Base-by-base conservation (phyloP, 2,113 vertebrate genomes). In the Egretta garzetta region DNA sequence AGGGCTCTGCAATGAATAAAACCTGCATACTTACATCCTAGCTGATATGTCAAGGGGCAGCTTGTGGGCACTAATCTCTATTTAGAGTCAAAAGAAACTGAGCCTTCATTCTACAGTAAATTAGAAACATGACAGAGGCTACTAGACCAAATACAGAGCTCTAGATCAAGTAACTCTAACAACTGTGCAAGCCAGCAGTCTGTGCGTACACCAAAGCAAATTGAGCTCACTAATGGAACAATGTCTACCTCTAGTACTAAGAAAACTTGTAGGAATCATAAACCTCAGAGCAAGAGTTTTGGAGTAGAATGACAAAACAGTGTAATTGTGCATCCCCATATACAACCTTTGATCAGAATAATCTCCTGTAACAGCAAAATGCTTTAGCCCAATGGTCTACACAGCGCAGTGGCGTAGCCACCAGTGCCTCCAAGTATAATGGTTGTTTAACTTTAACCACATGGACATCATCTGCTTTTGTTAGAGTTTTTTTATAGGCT, bases 271-370 rank as follows among this genome's bases (percentile, higher is more conserved):
- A 80, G 63, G 67, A 72, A 72, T 63, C 49, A 35, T 10, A 14
- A 75, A 18, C 49, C 43, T 88, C 37, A 53, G 60, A 82, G 35
- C 30, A 79, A 88, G 32, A 88, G 27, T 18, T 55, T 30, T 10
- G 15, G 23, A 58, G 23, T 1, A 71, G 60, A 86, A 79, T 0
- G 0, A 67, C 68, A 49, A 47, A 53, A 7, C 15, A 26, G 11
- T 17, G n/a, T 45, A 68, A 13, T 60, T 60, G 14, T 50, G 27
- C 60, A 59, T 49, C 43, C 22, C 33, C 26, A 26, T 52, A n/a
- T 5, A 18, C 59, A 63, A 16, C 5, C 49, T 55, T 35, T 49
- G 15, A 39, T 68, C 17, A 81, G 39, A 77, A 60, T 76, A 56
- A 39, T 59, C n/a, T 64, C 33, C 35, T 59, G 3, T 76, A 84